These are phyloP conservation scores for Zhengitettix transpicula DNA, from an alignment of 2,888 invertebrate genomes.

Conservation along the genomic window DNA sequence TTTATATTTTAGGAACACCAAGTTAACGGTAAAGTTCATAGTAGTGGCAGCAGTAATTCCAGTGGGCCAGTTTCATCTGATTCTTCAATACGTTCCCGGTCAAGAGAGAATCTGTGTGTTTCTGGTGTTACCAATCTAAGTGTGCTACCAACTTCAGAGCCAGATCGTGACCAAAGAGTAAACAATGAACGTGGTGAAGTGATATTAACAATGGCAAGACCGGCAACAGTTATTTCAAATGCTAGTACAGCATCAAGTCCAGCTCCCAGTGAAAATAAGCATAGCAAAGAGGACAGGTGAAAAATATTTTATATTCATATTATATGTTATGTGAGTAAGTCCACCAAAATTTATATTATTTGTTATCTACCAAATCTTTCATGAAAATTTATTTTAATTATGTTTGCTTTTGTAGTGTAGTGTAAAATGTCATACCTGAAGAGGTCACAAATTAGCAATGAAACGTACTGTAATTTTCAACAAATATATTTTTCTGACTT, in stretches of 20 bases:
- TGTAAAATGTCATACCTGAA: too few relatives aligned
- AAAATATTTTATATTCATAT: too few relatives aligned
- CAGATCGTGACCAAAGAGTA: background rate
- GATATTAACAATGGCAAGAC: slow-evolving; percentile 45
- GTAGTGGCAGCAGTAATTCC: slow-evolving; percentile 4
- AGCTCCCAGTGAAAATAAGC: slow-evolving; percentile 36
- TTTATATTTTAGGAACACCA: too few relatives aligned
- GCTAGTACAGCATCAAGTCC: slow-evolving; percentile 39
- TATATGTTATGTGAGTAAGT: too few relatives aligned
- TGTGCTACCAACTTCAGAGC: slow-evolving; percentile 1
- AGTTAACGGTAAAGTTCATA: slow-evolving; percentile 7
- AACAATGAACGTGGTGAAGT: slow-evolving; percentile 27
- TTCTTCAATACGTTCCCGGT: slow-evolving; percentile 16
- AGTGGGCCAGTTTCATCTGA: background rate
- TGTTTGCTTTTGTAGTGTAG: too few relatives aligned
- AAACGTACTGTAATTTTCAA: too few relatives aligned
- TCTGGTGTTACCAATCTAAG: background rate
- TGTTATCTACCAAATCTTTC: too few relatives aligned
- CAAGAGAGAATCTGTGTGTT: slow-evolving; percentile 26
- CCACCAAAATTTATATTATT: too few relatives aligned
- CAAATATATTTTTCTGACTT: too few relatives aligned
- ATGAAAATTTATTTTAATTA: too few relatives aligned
- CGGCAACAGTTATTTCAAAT: slow-evolving; percentile 46
- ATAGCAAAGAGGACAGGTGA: slow-evolving; percentile 17
- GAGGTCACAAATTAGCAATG: too few relatives aligned